Evolutionary conservation across 2,888 invertebrate species (phyloP), one percentile per base, ranked within the genome.

Genomic region (Tenthredo mesomela): DNA sequence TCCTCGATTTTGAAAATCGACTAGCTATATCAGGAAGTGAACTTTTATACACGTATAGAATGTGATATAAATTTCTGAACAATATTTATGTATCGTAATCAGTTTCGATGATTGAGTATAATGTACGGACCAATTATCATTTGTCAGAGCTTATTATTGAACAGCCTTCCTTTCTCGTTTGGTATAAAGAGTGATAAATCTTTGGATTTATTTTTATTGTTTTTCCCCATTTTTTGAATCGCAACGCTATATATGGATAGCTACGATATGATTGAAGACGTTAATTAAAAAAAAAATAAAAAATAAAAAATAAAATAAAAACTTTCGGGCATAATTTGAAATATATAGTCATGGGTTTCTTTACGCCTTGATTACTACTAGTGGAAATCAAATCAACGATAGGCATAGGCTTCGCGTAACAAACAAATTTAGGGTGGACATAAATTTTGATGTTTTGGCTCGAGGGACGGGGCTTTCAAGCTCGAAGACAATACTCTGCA

Each of bases 341-440:
- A n/a, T n/a, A n/a, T n/a, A 6, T 54, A 54, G 6, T 54, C 1
- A n/a, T 54, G 6, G 54, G 54, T 61, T 61, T 5, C 25, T 12
- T 21, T 7, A 7, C 10, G 12, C 21, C 10, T 25, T 61, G 61
- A 12, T 25, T 21, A 12, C 10, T 4, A 33, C 29, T 33, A 12
- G 10, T 9, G 9, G 12, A 61, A 61, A 61, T 61, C 7, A 15
- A 75, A 75, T 47, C 12, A 21, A 47, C 29, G 25, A 43, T 9
- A 7, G 15, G 43, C n/a, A 54, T 54, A 47, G 47, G 21, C 47
- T 15, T 47, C 25, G 25, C 18, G 37, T 37, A 10, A 37, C 43
- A 75, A 75, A 47, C 75, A 47, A 75, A 75, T 40, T 75, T 40
- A 75, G 47, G 75, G 37, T 25, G 43, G 75, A 47, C 7, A 75